A percentile compares a stretch with the other conserved stretches of the same genome.
Conservation (phyloP, 2,113 vertebrate species). For the Furnarius figulus region DNA sequence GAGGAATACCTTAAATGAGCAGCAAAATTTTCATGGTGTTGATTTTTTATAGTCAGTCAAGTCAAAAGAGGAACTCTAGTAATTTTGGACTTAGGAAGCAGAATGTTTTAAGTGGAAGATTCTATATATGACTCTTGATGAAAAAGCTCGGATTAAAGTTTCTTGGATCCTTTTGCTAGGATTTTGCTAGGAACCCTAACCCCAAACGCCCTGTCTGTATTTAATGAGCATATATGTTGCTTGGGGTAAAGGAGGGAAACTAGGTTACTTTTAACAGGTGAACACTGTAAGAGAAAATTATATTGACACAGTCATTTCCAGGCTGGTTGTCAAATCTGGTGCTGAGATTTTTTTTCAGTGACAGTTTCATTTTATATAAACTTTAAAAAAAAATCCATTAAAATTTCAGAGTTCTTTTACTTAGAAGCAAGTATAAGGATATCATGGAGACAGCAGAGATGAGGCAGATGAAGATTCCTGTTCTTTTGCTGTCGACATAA, state of each 20-base stretch:
- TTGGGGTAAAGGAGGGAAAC: not conserved
- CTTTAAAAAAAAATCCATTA: not conserved
- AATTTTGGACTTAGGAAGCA: not conserved
- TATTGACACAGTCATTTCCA: not conserved
- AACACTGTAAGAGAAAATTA: not conserved
- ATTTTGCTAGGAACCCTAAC: too few species aligned
- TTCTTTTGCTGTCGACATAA: not conserved
- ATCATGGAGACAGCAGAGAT: not conserved
- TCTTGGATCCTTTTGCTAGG: not conserved
- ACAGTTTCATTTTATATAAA: not conserved
- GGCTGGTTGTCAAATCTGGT: not conserved
- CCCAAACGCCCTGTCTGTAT: not conserved
- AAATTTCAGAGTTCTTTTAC: not conserved
- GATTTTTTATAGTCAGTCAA: not conserved
- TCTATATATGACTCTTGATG: not conserved
- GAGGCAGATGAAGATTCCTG: not conserved
- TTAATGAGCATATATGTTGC: not conserved
- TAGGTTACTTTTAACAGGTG: not conserved
- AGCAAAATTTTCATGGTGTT: not conserved
- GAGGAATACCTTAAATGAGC: not conserved
- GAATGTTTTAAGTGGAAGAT: not conserved
- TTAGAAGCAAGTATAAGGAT: not conserved
- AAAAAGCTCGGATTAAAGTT: not conserved
- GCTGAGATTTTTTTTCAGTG: not conserved
- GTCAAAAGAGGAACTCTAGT: not conserved